Evolutionary conservation across 2,888 invertebrate genomes (phyloP).

Genomic region (Pristionchus fissidentatus): DNA sequence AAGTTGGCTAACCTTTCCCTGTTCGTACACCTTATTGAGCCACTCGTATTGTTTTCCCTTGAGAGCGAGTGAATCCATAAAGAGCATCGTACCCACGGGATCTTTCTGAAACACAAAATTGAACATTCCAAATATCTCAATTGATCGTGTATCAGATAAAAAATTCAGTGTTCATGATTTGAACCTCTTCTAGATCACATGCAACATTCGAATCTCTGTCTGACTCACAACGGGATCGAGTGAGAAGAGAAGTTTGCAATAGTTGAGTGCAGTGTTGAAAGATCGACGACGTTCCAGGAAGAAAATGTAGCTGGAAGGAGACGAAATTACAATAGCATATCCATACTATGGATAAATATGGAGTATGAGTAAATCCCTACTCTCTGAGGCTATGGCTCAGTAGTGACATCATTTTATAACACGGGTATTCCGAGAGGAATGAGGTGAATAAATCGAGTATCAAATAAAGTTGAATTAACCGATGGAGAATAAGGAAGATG

Average conservation of each 20-base stretch:
- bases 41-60: slow-evolving; percentile 84
- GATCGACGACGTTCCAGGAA: slow-evolving; percentile 85
- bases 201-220: background rate
- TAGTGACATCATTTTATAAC: background rate
- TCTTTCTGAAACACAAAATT: slow-evolving; percentile 77
- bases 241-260: slow-evolving; percentile 87
- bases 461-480: slow-evolving; percentile 85
- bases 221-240: slow-evolving; percentile 80
- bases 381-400: too few relatives aligned
- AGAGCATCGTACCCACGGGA: slow-evolving; percentile 85
- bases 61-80: slow-evolving; percentile 88
- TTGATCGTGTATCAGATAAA: background rate
- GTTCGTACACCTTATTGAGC: slow-evolving; percentile 80
- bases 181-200: background rate
- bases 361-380: too few relatives aligned
- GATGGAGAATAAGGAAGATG: slow-evolving; percentile 86
- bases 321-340: too few relatives aligned
- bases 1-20: slow-evolving; percentile 76
- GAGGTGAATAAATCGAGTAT: too few relatives aligned
- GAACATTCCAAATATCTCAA: background rate
- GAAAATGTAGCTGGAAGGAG: slow-evolving; percentile 81
- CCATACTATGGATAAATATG: too few relatives aligned
- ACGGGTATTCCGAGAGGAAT: background rate
- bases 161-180: background rate
- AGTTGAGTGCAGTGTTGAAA: slow-evolving; percentile 85